Evolutionary conservation across 1,140 invertebrate genomes (phyloP), one percentile per base, ranked within the genome.

Genomic region (Trialeurodes vaporariorum): DNA sequence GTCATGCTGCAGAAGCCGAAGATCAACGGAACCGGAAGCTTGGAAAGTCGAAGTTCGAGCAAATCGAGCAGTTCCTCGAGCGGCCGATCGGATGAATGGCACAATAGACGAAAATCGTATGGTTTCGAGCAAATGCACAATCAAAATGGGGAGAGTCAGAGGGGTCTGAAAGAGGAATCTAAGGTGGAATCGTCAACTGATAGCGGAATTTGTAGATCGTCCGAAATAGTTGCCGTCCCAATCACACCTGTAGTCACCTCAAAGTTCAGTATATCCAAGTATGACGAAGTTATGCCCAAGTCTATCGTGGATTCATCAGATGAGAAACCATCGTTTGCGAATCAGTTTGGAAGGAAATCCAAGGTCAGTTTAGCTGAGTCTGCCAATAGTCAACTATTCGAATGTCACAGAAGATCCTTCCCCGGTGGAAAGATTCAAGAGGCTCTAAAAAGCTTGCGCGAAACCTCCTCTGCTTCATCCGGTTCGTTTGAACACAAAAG

Each of bases 181-280:
- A 79, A 80, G 49, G 83, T 85, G 68, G 85, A 87, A 74, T 85
- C 85, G 21, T 88, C 86, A 13, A 88, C 85, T 2, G 87, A 88
- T 70, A 87, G 86, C 71, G 87, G 86, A 0, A 83, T 88, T 70
- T 87, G 86, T 69, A 82, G 85, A 70, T 88, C 87, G 0, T 67
- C 66, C 22, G 70, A 72, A 26, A n/a, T 65, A 25, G 64, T 58
- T 25, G 25, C 58, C 1, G 64, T 24, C 12, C 58, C 64, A 2
- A 64, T n/a, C n/a, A n/a, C n/a, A n/a, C n/a, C n/a, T n/a, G n/a
- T n/a, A n/a, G n/a, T n/a, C n/a, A n/a, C n/a, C n/a, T 49, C 34
- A 5, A 49, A 49, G 34, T 17, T 49, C 34, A 17, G 34, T 17
- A 49, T 49, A 5, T 49, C 34, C 34, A 49, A 49, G 34, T 49